Conservation (phyloP, 2,888 invertebrate species). For the Drosophila silvestris region DNA sequence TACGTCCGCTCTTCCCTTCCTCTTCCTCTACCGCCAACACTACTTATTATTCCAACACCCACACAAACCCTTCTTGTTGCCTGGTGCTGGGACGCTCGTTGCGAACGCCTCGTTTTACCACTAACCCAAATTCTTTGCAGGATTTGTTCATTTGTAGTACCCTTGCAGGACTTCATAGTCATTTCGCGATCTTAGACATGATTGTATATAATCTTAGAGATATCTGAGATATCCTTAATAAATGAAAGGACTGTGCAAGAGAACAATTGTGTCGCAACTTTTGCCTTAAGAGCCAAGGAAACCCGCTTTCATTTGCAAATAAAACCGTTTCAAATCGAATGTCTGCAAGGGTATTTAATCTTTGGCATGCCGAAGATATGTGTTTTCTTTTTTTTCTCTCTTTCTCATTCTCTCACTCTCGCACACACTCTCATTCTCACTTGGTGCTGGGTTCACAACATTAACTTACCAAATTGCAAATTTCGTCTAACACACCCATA, state of each 20-base stretch:
- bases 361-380: conserved; percentile 3
- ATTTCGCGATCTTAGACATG: background rate
- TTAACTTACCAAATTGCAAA: conserved; percentile 58
- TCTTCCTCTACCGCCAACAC: background rate
- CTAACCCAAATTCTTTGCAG: conserved; percentile 30
- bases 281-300: background rate
- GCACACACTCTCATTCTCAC: conserved; percentile 1
- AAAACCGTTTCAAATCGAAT: background rate
- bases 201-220: background rate
- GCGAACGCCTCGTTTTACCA: conserved; percentile 33
- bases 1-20: conserved; percentile 83
- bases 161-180: conserved; percentile 1
- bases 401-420: background rate
- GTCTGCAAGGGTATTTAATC: conserved; percentile 10
- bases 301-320: background rate
- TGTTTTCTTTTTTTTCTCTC: background rate
- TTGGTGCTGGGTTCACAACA: conserved; percentile 48
- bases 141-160: conserved; percentile 1
- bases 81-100: conserved; percentile 61
- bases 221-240: background rate
- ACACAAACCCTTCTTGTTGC: conserved; percentile 27
- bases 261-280: background rate
- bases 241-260: background rate
- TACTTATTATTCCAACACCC: background rate
- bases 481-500: conserved; percentile 50